These are phyloP conservation scores for Oryzias woworae DNA, from an alignment of 2,113 vertebrate genomes.

Conservation along the genomic window DNA sequence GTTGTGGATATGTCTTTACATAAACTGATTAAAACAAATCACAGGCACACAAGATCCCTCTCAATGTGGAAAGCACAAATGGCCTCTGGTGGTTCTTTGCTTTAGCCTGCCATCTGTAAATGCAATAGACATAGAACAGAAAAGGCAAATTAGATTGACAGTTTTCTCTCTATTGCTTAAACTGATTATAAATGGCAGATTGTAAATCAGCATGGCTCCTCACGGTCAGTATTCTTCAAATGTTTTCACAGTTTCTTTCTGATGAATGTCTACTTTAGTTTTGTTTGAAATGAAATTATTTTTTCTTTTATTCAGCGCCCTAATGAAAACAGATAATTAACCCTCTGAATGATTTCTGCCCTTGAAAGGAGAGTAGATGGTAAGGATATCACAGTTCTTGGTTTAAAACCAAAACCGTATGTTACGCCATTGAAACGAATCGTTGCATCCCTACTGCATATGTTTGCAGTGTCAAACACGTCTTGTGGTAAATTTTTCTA, in stretches of 20 bases:
- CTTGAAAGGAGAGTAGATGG: conserved; percentile 3
- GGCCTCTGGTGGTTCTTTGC: conserved; percentile 17
- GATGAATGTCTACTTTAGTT: too few relatives aligned
- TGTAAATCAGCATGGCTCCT: neutral
- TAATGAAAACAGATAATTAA: conserved; percentile 2
- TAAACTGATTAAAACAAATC: conserved; percentile 27
- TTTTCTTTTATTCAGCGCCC: neutral
- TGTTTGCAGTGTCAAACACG: too few relatives aligned
- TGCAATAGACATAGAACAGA: conserved; percentile 21
- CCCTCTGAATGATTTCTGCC: neutral
- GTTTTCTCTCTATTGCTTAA: neutral
- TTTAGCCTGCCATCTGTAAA: conserved; percentile 15
- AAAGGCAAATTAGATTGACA: conserved; percentile 7
- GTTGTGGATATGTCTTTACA: conserved; percentile 21
- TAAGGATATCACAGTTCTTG: too few relatives aligned
- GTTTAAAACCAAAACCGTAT: too few relatives aligned
- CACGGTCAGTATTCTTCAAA: neutral
- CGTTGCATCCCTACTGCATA: too few relatives aligned
- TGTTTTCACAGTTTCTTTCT: too few relatives aligned
- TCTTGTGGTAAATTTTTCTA: too few relatives aligned
- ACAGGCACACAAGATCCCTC: conserved; percentile 3
- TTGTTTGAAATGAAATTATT: neutral
- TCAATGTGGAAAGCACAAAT: neutral
- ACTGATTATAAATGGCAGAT: conserved; percentile 19
- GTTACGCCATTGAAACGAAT: too few relatives aligned